phyloP scores from a whole-genome alignment of 2,797 vertebrate species.

The Agapornis canus region DNA sequence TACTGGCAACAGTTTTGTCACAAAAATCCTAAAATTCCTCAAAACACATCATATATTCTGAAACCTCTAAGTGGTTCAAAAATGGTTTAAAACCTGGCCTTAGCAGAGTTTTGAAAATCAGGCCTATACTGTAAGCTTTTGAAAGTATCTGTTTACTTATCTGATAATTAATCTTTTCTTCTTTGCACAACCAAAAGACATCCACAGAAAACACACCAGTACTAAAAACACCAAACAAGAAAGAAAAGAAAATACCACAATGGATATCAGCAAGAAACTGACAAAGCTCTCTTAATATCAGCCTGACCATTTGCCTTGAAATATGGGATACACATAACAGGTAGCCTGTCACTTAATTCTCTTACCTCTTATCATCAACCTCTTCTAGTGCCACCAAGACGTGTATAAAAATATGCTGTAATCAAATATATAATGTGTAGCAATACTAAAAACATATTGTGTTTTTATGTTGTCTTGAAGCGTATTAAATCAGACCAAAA shows the following conservation, averaged over 20 bases:
- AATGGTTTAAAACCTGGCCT: background rate
- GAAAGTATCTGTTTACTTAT: background rate
- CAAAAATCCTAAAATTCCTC: background rate
- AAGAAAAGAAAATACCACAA: background rate
- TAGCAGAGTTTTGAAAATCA: background rate
- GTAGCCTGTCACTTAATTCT: background rate
- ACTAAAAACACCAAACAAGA: background rate
- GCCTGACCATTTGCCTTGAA: background rate
- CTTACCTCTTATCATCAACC: background rate
- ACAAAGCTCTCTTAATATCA: background rate
- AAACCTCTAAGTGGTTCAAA: fast-evolving
- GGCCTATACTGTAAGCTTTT: background rate
- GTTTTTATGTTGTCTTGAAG: background rate
- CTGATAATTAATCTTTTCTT: background rate
- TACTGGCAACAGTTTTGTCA: background rate
- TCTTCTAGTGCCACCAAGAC: background rate
- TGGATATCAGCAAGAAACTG: background rate
- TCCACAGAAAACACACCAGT: background rate
- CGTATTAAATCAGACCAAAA: background rate
- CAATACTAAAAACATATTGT: background rate
- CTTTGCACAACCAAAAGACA: background rate
- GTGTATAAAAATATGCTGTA: background rate
- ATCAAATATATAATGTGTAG: background rate
- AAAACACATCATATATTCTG: background rate
- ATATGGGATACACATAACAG: background rate